Base-by-base conservation (phyloP, 1,140 invertebrate species). In the Lepidotrigona ventralis region DNA sequence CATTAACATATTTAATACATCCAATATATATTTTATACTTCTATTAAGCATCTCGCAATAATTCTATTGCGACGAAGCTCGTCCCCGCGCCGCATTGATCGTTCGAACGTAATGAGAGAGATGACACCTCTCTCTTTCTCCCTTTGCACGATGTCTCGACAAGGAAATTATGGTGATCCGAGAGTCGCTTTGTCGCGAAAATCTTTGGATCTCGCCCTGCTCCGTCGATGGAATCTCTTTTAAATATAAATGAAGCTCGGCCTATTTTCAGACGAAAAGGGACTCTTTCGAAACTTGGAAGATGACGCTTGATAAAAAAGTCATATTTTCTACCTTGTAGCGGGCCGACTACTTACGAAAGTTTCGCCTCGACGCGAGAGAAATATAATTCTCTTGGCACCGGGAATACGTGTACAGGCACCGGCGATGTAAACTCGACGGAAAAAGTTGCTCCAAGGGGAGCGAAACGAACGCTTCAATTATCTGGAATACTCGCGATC, bases 171-270 rank as follows among this genome's bases (percentile, higher is more conserved):
- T 66, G 75, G 9, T 76, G 54, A 76, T 76, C 74, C 39, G 19
- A 33, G 39, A 64, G 64, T 17, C 74, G 60, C 74, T 66, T 77
- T 77, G 74, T 76, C 51, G 73, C 11, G 54, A 76, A 64, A 66
- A 53, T 15, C 63, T 66, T 51, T 64, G 39, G 26, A 46, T 46
- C 39, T 12, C 26, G 51, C 9, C 9, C 11, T 23, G 4, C 2
- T 21, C 21, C 4, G 0, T 1, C n/a, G 19, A 19, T 15, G 33
- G 6, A 53, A 66, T 66, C 51, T 68, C 26, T 54, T 54, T 69
- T 68, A 54, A 78, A 68, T 68, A 68, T 54, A 53, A 78, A 68
- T 17, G 51, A 78, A 21, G 17, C 8, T 46, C 73, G 14, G 1
- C 23, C 19, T 39, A 14, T 2, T 5, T 11, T 17, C 21, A n/a